Conservation (phyloP, 1,140 invertebrate genomes). For the Papilio machaon region DNA sequence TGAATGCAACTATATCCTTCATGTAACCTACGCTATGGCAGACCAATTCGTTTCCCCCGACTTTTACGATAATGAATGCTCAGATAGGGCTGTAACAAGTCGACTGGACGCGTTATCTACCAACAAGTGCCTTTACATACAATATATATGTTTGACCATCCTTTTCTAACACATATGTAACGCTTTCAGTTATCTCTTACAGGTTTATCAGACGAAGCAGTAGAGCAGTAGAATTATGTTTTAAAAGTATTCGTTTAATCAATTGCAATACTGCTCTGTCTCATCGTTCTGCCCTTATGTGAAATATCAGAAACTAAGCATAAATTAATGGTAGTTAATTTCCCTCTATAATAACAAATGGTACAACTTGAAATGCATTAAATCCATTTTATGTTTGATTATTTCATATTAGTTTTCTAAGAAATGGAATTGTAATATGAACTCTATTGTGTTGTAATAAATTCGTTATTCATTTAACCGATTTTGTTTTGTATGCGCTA, state of each 20-base stretch:
- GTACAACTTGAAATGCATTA: conserved; percentile 45
- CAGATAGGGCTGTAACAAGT: conserved; percentile 31
- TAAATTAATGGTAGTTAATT: conserved; percentile 29
- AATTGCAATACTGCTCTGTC: no score
- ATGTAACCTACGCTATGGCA: background rate
- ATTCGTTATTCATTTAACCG: conserved; percentile 38
- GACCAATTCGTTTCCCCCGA: conserved; percentile 27
- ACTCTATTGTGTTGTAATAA: conserved; percentile 40
- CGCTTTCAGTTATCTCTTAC: background rate
- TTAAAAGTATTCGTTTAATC: no score
- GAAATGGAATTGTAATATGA: conserved; percentile 28
- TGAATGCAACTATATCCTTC: background rate
- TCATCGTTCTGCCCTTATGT: no score
- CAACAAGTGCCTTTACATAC: conserved; percentile 34
- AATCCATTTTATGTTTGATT: conserved; percentile 62
- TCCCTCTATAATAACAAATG: conserved; percentile 40
- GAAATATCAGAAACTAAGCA: conserved; percentile 18
- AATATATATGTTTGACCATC: conserved; percentile 5
- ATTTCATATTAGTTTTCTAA: conserved; percentile 37
- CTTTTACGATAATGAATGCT: conserved; percentile 36
- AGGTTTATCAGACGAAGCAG: no score
- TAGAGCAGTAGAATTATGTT: no score
- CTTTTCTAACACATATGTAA: conserved; percentile 18
- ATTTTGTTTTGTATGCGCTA: conserved; percentile 38
- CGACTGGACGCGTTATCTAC: conserved; percentile 33